Percentiles rank a stretch among this genome's conserved stretches.
Evolutionary conservation across 2,888 invertebrate genomes (phyloP).

Genomic region (Elegia similella): DNA sequence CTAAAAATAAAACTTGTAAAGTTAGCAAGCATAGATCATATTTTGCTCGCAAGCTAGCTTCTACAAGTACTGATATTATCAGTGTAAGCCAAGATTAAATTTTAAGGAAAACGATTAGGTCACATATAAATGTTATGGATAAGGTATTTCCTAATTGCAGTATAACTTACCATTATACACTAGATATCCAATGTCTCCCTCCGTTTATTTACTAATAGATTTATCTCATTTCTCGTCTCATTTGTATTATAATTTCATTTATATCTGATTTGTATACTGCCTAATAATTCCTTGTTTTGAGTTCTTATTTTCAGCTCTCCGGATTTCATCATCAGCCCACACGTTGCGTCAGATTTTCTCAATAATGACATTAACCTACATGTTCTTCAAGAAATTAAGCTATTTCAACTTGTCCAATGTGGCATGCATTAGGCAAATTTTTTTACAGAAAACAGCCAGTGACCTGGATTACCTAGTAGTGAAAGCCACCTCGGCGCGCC

Average conservation of each 20-base stretch:
- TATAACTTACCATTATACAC: neutral
- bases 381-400: neutral
- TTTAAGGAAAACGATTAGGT: neutral
- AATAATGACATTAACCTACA: neutral
- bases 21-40: neutral
- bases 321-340: neutral
- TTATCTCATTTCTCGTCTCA: neutral
- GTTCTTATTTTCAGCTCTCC: neutral
- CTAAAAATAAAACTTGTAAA: neutral
- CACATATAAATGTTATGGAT: neutral
- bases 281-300: neutral
- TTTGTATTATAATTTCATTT: neutral
- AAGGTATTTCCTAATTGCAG: neutral
- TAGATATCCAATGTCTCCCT: neutral
- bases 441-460: conserved; percentile 1
- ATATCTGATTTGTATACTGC: neutral
- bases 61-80: conserved; percentile 1
- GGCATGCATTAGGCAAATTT: neutral
- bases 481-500: conserved; percentile 27
- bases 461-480: conserved; percentile 30
- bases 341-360: neutral
- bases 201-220: neutral
- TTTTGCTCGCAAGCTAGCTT: neutral
- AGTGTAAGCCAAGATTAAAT: neutral
- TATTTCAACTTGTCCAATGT: neutral